A percentile compares a stretch with the other conserved stretches of the same genome.
These are phyloP conservation scores for Oenanthe oenanthe DNA, from an alignment of 2,113 vertebrate species.

Conservation along the genomic window DNA sequence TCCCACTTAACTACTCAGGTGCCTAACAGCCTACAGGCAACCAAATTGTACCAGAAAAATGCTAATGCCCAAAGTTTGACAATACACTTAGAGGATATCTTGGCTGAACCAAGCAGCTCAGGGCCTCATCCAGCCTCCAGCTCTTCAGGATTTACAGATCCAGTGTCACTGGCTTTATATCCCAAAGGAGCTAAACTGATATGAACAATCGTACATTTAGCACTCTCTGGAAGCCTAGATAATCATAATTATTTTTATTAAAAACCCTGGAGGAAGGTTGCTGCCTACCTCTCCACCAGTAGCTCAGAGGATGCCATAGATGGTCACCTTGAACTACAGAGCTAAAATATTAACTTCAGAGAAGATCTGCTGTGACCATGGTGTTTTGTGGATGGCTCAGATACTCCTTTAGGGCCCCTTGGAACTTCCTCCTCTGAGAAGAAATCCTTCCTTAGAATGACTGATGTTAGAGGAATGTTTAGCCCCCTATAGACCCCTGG, in stretches of 20 bases:
- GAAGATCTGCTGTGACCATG: not conserved
- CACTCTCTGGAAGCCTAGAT: not conserved
- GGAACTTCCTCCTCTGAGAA: no score
- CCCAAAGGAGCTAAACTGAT: not conserved
- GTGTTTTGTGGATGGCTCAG: no score
- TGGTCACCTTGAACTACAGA: not conserved
- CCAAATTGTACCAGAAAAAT: not conserved
- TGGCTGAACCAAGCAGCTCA: not conserved
- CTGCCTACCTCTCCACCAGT: not conserved
- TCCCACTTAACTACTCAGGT: not conserved
- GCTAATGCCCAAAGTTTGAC: not conserved
- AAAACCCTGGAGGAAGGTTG: not conserved
- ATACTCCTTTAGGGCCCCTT: no score
- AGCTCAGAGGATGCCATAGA: not conserved
- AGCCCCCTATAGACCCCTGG: no score
- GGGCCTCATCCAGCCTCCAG: not conserved
- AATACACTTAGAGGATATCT: not conserved
- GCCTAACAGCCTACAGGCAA: not conserved
- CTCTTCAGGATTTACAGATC: not conserved
- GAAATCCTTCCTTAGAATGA: no score
- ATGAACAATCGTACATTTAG: not conserved
- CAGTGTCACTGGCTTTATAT: accelerated
- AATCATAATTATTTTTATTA: not conserved
- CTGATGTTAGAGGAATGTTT: no score
- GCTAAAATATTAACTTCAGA: not conserved